Evolutionary conservation across 2,888 invertebrate species (phyloP), one percentile per base, ranked within the genome.

Genomic region (Rhodophaea formosa): DNA sequence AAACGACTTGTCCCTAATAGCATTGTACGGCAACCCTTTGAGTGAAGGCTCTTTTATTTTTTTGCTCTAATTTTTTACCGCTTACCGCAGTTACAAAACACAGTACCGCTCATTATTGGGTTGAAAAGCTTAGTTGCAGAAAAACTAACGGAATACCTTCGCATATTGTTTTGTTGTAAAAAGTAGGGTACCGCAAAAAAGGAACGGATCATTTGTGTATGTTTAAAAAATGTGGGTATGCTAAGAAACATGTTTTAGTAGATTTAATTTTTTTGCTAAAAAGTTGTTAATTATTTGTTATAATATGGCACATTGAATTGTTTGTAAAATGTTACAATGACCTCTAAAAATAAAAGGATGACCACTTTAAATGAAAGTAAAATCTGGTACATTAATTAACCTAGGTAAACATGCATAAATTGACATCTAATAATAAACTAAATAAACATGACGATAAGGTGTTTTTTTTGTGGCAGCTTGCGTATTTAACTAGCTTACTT

Each of bases 1-100:
- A 85, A 88, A 81, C 72, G 80, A 75, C 74, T 74, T 69, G 75
- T 75, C 76, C 75, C 75, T 71, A 68, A 72, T 62, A 72, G 69
- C 70, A 78, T 78, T 80, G 77, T 81, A 70, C 62, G 59, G 62
- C 75, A 86, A 86, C 86, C 88, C 88, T 86, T 88, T 83, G 62
- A 62, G 49, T 66, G 68, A 75, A 82, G 78, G 70, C 68, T 77
- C 78, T 82, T 77, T 77, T 75, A 74, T 69, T 71, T 86, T 89
- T 88, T 88, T 89, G 86, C 88, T 86, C 84, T 67, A 86, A 65
- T 89, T 90, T 88, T 89, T 86, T 76, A 71, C 62, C 60, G 64
- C 68, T 74, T 67, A 88, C 90, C 90, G 72, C 90, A 88, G 81
- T 83, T 77, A 75, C 70, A 68, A 79, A 88, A 90, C 87, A 89